Conservation (phyloP, 2,113 vertebrate species). For the Apaloderma vittatum region DNA sequence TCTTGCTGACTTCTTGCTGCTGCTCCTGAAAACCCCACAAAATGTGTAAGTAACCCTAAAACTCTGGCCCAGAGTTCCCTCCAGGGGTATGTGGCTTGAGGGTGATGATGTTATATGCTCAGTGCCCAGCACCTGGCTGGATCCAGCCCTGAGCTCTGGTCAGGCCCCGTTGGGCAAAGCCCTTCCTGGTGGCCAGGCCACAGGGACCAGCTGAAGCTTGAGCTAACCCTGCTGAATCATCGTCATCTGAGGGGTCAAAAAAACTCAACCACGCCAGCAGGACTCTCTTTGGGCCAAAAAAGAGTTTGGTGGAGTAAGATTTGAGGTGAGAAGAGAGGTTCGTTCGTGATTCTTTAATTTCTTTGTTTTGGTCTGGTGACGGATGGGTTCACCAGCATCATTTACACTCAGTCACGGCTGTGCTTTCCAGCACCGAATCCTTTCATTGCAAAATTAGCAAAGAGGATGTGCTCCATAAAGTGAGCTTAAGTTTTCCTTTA, state of each 20-base stretch:
- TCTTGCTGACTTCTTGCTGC: not conserved
- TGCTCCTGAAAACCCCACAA: not conserved
- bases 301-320: not conserved
- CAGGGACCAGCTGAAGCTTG: not conserved
- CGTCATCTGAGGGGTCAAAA: not conserved
- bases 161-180: not conserved
- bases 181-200: rapidly evolving
- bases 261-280: not conserved
- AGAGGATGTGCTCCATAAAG: not conserved
- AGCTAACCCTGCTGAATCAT: not conserved
- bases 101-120: rapidly evolving
- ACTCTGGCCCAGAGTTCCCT: not conserved
- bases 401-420: not conserved
- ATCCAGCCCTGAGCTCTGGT: not conserved
- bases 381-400: not conserved
- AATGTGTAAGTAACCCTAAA: not conserved
- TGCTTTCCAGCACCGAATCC: not conserved
- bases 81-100: not conserved
- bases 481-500: slow-evolving; percentile 33
- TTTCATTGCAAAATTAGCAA: not conserved
- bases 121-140: not conserved
- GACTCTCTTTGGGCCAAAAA: not conserved
- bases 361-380: not conserved
- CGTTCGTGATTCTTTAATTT: not conserved
- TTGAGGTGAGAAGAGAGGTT: not conserved